Evolutionary conservation across 2,113 vertebrate genomes (phyloP), one percentile per base, ranked within the genome.

Genomic region (Holacanthus passer): DNA sequence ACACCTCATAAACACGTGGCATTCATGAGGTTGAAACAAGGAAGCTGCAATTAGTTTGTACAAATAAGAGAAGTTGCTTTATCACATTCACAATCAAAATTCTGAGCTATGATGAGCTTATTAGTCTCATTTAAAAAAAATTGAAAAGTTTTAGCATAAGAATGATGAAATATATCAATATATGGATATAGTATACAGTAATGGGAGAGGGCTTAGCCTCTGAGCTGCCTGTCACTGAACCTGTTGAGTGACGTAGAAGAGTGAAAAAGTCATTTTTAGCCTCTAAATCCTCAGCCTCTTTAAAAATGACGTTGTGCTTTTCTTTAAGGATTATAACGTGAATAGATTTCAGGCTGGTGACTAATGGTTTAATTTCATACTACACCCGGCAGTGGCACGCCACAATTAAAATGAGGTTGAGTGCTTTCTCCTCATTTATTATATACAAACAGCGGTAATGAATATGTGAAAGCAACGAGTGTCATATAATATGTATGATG

Each of bases 351-450:
- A 53, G 37, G 72, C 68, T 66, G 48, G 32, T 83, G 84, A 87
- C 77, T 85, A 84, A 88, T 85, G 69, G 56, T 84, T 77, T 85
- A 45, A 88, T 90, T 86, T 87, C 39, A 83, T 64, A 73, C 71
- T 47, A 75, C 53, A n/a, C 78, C 69, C 77, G 13, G 74, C 77
- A 77, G 68, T 63, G 63, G 59, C 76, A 52, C 39, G 66, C 66
- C 64, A 81, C 80, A 79, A 89, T 85, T 79, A 84, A 63, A 77
- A 59, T 35, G 37, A 56, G 39, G 56, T 56, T 24, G 48, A 43
- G 81, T 58, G 56, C 65, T 64, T 69, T 67, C 60, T n/a, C 32
- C 58, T 84, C 81, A 77, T 90, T 82, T 78, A 80, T 86, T 79
- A 84, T 59, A 70, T 68, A 83, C 73, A 83, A 81, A 74, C 75